phyloP scores from a whole-genome alignment of 2,888 invertebrate genomes.

The Lepas anatifera region DNA sequence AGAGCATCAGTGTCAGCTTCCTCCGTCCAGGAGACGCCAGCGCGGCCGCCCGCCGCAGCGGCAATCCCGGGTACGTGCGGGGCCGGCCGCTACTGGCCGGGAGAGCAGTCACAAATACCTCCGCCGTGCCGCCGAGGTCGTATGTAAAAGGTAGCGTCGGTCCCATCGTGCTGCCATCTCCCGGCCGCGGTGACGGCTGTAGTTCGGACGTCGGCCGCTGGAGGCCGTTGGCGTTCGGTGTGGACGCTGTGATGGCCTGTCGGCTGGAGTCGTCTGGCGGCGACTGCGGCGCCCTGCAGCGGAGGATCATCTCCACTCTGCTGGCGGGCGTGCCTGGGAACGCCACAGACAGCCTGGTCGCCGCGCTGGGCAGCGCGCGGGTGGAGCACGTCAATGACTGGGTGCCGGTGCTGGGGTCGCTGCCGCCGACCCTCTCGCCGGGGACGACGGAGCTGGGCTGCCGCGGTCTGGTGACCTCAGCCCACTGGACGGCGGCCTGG shows the following conservation, averaged over 20 bases:
- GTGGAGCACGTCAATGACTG: neutral
- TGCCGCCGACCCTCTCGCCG: neutral
- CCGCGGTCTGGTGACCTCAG: neutral
- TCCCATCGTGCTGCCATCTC: conserved; percentile 1
- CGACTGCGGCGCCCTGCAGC: neutral
- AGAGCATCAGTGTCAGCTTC: neutral
- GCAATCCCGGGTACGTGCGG: neutral
- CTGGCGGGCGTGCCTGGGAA: neutral
- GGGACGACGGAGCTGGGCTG: neutral
- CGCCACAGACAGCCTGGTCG: neutral
- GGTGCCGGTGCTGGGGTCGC: neutral
- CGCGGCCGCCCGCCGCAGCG: neutral
- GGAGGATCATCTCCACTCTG: neutral
- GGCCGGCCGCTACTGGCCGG: conserved; percentile 39
- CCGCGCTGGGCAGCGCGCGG: neutral
- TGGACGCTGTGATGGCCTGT: neutral
- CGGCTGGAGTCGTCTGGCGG: neutral
- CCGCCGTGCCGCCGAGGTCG: neutral
- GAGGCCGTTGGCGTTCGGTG: neutral
- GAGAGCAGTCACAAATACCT: conserved; percentile 8
- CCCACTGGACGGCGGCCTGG: neutral
- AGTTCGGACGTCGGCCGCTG: neutral
- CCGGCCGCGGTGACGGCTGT: conserved; percentile 3
- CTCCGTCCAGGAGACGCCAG: neutral
- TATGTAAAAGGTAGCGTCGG: neutral